A percentile compares a stretch with the other conserved stretches of the same genome.
These are phyloP conservation scores for Gadopsis marmoratus DNA, from an alignment of 2,797 vertebrate genomes.

Conservation along the genomic window DNA sequence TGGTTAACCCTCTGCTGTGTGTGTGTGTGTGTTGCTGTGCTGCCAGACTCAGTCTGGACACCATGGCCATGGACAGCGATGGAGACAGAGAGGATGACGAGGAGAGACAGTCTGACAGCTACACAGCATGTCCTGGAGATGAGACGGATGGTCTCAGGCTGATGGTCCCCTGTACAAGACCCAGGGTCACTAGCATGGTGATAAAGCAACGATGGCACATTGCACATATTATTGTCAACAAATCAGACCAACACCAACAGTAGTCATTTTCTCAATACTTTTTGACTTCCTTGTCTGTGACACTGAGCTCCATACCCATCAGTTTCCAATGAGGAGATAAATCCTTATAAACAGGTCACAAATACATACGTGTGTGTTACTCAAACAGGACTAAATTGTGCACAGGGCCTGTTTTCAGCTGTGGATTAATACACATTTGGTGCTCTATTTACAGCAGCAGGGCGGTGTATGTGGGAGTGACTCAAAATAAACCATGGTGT, in stretches of 20 bases:
- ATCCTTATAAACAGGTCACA: background rate
- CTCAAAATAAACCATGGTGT: background rate
- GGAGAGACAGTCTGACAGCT: conserved; percentile 52
- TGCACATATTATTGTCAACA: background rate
- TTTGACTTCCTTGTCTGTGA: background rate
- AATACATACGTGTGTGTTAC: background rate
- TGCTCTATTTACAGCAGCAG: background rate
- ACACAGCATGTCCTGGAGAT: conserved; percentile 59
- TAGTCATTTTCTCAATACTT: background rate
- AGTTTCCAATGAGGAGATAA: background rate
- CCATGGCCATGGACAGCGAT: conserved; percentile 83
- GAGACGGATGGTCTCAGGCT: conserved; percentile 50
- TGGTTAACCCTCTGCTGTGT: conserved; percentile 3
- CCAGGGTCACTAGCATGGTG: conserved; percentile 50
- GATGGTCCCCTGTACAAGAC: conserved; percentile 30
- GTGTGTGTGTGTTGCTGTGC: conserved; percentile 20
- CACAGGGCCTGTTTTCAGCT: background rate
- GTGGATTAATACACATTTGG: background rate
- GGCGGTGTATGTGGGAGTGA: background rate
- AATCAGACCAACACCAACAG: background rate
- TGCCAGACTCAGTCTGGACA: conserved; percentile 89
- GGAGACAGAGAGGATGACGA: conserved; percentile 82
- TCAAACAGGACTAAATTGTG: background rate
- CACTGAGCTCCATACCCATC: background rate
- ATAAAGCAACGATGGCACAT: background rate